Conservation (phyloP, 2,888 invertebrate genomes). For the Pecten maximus region DNA sequence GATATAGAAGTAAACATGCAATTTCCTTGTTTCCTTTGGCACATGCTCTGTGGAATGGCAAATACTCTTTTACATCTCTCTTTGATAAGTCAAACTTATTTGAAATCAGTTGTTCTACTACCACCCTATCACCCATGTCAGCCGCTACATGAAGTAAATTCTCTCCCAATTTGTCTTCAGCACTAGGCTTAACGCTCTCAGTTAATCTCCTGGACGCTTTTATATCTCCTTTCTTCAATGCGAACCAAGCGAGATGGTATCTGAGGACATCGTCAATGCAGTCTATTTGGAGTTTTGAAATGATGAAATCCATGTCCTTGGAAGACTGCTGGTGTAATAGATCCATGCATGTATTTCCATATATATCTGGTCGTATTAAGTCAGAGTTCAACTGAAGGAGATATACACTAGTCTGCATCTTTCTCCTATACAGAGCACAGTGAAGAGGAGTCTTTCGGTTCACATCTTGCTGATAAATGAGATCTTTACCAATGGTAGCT, state of each 20-base stretch:
- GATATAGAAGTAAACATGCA: slow-evolving; percentile 47
- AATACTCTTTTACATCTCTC: slow-evolving; percentile 54
- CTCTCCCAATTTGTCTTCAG: slow-evolving; percentile 16
- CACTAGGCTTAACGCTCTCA: background rate
- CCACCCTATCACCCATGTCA: slow-evolving; percentile 51
- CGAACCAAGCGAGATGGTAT: background rate
- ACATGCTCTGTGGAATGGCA: slow-evolving; percentile 65
- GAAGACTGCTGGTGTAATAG: slow-evolving; percentile 52
- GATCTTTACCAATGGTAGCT: slow-evolving; percentile 57
- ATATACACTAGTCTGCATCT: slow-evolving; percentile 55
- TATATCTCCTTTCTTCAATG: background rate
- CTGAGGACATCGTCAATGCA: slow-evolving; percentile 53
- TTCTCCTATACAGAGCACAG: slow-evolving; percentile 56
- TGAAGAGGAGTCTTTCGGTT: slow-evolving; percentile 58
- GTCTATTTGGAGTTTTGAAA: slow-evolving; percentile 51
- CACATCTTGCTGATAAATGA: slow-evolving; percentile 57
- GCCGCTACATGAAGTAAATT: slow-evolving; percentile 54
- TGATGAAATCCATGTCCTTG: slow-evolving; percentile 50
- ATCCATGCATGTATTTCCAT: slow-evolving; percentile 58
- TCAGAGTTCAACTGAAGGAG: slow-evolving; percentile 62
- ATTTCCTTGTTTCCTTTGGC: slow-evolving; percentile 51
- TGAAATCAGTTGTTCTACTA: slow-evolving; percentile 46
- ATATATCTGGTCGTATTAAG: slow-evolving; percentile 49
- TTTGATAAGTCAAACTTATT: slow-evolving; percentile 37
- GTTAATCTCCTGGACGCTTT: background rate